Conservation (phyloP, 2,888 invertebrate genomes). For the Crossocerus cetratus region DNA sequence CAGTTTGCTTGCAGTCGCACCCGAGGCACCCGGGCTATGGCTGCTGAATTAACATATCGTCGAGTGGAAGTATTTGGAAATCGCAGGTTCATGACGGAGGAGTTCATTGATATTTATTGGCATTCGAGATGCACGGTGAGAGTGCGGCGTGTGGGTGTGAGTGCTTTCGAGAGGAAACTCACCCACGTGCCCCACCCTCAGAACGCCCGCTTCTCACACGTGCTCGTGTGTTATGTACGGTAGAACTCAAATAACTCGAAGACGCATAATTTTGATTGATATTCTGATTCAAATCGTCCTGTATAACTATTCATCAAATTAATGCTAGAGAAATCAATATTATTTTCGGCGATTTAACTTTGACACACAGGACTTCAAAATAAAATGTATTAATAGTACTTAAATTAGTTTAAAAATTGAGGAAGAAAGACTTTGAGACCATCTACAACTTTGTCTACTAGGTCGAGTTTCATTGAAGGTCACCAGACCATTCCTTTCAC, state of each 20-base stretch:
- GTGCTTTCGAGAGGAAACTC: constrained; percentile 60
- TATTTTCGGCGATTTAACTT: too few relatives aligned
- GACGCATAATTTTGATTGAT: too few relatives aligned
- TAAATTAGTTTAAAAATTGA: too few relatives aligned
- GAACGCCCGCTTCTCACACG: constrained; percentile 53
- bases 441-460: too few relatives aligned
- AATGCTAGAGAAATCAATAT: too few relatives aligned
- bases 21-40: too few relatives aligned
- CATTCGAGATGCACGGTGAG: constrained; percentile 34
- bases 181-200: constrained; percentile 68
- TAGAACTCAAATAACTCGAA: too few relatives aligned
- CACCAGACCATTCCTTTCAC: neutral
- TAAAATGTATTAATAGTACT: neutral
- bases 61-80: constrained; percentile 4
- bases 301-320: too few relatives aligned
- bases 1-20: too few relatives aligned
- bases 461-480: neutral
- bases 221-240: constrained; percentile 13
- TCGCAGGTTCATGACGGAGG: constrained; percentile 28
- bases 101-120: constrained; percentile 51
- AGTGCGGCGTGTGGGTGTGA: constrained; percentile 61
- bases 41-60: neutral
- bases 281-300: too few relatives aligned
- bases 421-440: too few relatives aligned
- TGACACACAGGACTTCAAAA: too few relatives aligned